These are phyloP conservation scores for Leptodactylus fallax DNA, from an alignment of 2,797 vertebrate genomes.

Conservation along the genomic window DNA sequence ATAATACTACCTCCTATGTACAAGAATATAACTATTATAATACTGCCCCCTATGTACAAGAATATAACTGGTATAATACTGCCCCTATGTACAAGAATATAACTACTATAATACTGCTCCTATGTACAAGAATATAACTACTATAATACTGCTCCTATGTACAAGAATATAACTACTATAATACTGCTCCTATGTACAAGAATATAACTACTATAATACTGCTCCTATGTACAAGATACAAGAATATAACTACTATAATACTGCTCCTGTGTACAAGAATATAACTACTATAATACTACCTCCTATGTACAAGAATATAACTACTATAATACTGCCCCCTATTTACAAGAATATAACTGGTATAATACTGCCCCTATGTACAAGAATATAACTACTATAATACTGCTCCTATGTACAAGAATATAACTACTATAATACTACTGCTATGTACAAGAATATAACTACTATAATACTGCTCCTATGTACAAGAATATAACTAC, in stretches of 20 bases:
- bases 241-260: conserved; percentile 17
- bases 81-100: neutral
- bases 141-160: neutral
- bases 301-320: neutral
- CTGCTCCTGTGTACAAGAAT: neutral
- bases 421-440: neutral
- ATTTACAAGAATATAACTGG: neutral
- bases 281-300: conserved; percentile 1
- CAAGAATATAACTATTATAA: neutral
- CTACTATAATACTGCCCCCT: neutral
- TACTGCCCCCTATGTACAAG: neutral
- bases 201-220: conserved; percentile 10
- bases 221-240: neutral
- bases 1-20: neutral
- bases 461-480: neutral
- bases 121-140: conserved; percentile 13
- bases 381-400: neutral
- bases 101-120: conserved; percentile 8
- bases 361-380: neutral
- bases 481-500: conserved; percentile 1
- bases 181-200: neutral
- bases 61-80: conserved; percentile 9
- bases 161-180: conserved; percentile 10
- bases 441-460: neutral
- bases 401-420: too few relatives aligned